Percentiles rank a stretch among this genome's conserved stretches.
These are phyloP conservation scores for Zenarchopterus dispar DNA, from an alignment of 2,797 vertebrate genomes.

Conservation along the genomic window DNA sequence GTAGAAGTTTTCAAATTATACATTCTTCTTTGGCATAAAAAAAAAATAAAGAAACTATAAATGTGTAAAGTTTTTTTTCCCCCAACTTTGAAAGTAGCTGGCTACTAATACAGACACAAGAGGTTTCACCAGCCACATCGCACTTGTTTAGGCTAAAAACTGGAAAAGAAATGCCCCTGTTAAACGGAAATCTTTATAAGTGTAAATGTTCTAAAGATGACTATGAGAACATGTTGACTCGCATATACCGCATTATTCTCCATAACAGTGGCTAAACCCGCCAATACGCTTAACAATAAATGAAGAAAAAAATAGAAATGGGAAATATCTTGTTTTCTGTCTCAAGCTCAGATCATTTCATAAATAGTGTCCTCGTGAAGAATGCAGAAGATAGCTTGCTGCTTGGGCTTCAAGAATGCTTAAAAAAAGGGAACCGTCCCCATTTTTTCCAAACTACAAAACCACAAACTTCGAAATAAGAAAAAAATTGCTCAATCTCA, in stretches of 20 bases:
- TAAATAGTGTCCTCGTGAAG: constrained; percentile 6
- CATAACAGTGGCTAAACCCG: constrained; percentile 11
- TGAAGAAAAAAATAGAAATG: constrained; percentile 8
- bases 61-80: too few relatives aligned
- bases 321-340: constrained; percentile 8
- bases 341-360: neutral
- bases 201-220: neutral
- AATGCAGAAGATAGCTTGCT: constrained; percentile 12
- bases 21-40: too few relatives aligned
- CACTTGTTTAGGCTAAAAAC: neutral
- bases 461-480: constrained; percentile 75
- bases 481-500: constrained; percentile 78
- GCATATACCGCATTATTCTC: neutral
- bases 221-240: neutral
- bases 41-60: too few relatives aligned
- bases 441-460: constrained; percentile 66
- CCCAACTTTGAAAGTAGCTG: too few relatives aligned
- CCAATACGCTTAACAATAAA: neutral
- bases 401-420: constrained; percentile 31
- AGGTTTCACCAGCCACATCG: neutral
- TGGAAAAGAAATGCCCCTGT: neutral
- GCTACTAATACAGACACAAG: too few relatives aligned
- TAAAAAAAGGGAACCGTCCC: constrained; percentile 59
- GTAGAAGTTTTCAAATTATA: too few relatives aligned
- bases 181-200: neutral